phyloP scores from a whole-genome alignment of 2,797 vertebrate genomes.

The Sphenodon punctatus region DNA sequence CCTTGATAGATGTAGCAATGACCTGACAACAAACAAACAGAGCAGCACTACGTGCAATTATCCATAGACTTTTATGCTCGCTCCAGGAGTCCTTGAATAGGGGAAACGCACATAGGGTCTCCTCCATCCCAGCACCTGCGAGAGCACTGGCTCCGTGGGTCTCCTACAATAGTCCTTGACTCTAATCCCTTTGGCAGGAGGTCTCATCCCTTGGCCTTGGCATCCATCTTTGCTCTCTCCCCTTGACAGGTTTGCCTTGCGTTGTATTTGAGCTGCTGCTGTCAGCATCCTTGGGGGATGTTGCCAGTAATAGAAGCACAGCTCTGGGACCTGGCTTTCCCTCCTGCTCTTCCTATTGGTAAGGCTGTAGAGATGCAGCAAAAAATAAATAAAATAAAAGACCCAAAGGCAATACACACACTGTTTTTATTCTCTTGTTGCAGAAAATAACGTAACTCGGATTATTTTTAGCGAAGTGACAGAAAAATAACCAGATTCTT shows the following conservation, averaged over 20 bases:
- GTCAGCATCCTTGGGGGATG: not conserved
- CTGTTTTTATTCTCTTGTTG: not conserved
- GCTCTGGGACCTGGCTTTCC: not conserved
- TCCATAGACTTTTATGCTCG: not conserved
- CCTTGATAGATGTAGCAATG: no score
- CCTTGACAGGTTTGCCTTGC: not conserved
- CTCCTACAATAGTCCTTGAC: no score
- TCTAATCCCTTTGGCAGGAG: no score
- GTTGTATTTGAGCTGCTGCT: fast-evolving
- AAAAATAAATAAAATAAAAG: no score
- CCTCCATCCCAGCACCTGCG: not conserved
- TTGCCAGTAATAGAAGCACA: not conserved
- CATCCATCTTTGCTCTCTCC: no score
- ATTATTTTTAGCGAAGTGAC: not conserved
- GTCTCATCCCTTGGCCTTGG: no score
- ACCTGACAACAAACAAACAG: no score
- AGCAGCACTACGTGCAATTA: no score
- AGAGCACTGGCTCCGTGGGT: not conserved
- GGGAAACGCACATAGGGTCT: not conserved
- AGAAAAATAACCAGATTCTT: not conserved
- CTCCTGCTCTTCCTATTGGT: slow-evolving; percentile 5
- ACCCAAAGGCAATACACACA: no score
- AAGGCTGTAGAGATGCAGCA: not conserved
- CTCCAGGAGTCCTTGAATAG: not conserved
- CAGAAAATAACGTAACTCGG: not conserved